A percentile compares a stretch with the other conserved stretches of the same genome.
phyloP scores from a whole-genome alignment of 2,113 vertebrate species.

The Hypocryptadius cinnamomeus region DNA sequence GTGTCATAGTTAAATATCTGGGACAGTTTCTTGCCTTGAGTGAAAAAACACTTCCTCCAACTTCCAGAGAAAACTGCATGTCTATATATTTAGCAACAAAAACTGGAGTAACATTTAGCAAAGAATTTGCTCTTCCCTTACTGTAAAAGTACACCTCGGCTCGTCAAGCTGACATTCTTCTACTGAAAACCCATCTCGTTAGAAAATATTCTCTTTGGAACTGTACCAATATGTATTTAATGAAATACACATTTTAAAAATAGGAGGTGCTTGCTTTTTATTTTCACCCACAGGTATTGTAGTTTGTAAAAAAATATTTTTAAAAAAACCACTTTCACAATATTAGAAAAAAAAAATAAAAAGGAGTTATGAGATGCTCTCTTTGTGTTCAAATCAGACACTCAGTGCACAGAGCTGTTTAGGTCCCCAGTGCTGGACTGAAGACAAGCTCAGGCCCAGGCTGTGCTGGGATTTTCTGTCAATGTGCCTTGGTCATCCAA shows the following conservation, averaged over 20 bases:
- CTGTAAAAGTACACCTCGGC: not conserved
- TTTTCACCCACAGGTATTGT: not conserved
- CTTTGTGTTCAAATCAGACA: not conserved
- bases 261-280: not conserved
- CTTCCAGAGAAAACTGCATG: not conserved
- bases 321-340: not conserved
- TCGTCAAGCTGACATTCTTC: not conserved
- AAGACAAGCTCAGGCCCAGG: not conserved
- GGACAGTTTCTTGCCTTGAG: slow-evolving; percentile 6
- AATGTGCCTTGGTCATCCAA: not conserved
- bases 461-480: not conserved
- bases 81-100: slow-evolving; percentile 30
- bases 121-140: not conserved
- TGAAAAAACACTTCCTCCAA: not conserved
- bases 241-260: not conserved
- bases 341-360: not conserved
- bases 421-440: not conserved
- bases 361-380: accelerated
- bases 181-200: not conserved
- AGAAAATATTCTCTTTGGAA: not conserved
- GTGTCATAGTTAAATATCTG: not conserved
- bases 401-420: not conserved
- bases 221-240: not conserved
- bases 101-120: not conserved
- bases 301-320: not conserved